Evolutionary conservation across 1,140 invertebrate genomes (phyloP), one percentile per base, ranked within the genome.

Genomic region (Drosophila nikananu): DNA sequence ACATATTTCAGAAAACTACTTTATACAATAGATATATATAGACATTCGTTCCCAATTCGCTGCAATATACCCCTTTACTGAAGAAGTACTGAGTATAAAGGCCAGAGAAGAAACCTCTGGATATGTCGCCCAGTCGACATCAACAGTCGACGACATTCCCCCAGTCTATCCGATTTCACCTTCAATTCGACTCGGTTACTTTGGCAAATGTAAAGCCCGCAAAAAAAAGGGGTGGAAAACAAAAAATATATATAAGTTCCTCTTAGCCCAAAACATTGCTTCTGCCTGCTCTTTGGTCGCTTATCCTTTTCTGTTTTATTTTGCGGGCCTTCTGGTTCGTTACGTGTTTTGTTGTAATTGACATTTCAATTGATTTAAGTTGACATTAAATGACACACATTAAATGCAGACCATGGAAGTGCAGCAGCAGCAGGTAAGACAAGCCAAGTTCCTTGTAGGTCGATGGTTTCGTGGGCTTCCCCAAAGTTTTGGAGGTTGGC

Each of bases 301-400:
- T 51, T 52, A 74, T 41, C 44, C 37, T 60, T 71, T 23, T 10
- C 12, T 23, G 25, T 23, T 60, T 30, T 21, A 23, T 19, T 74
- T 73, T 58, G 39, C 12, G 51, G 61, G 23, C 60, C 74, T 77
- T 57, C 70, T n/a, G 41, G 51, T 76, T 77, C 65, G 64, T 75
- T 74, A 78, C 61, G 73, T 84, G 82, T 86, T 81, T 86, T 79
- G 62, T 71, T 81, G 83, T 86, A 81, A 86, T 81, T 86, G 82
- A 79, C 78, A 84, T 81, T 86, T 86, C 82, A 86, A 86, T 86
- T 86, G 82, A 86, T 86, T 86, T 86, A 79, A 86, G 82, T 86
- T 86, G 82, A 86, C 82, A 86, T 86, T 81, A 81, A 81, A 67
- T 61, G 79, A 61, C 73, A 77, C 65, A 81, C 55, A 81, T 60